Percentiles rank a stretch among this genome's conserved stretches.
Evolutionary conservation across 2,113 vertebrate species (phyloP).

Genomic region (Bucco capensis): DNA sequence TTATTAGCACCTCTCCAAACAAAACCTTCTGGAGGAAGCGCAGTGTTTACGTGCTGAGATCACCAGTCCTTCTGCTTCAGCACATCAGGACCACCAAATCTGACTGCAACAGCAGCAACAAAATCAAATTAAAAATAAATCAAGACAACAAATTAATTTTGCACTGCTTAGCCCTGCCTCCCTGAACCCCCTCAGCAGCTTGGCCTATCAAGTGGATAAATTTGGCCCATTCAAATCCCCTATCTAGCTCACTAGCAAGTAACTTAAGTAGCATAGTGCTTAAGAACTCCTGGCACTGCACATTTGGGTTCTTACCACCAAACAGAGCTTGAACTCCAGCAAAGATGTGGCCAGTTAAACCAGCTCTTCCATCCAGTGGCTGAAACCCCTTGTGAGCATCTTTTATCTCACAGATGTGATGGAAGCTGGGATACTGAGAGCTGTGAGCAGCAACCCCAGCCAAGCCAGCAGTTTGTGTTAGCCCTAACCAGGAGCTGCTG

Average conservation of each 20-base stretch:
- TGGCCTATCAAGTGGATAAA: background rate
- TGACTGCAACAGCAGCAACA: background rate
- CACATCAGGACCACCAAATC: background rate
- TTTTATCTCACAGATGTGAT: fast-evolving
- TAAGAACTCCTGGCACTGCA: background rate
- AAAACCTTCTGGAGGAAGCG: background rate
- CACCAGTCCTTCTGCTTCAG: background rate
- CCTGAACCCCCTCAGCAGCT: background rate
- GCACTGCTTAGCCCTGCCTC: background rate
- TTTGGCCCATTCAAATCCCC: background rate
- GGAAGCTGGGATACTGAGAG: background rate
- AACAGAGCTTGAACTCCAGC: background rate
- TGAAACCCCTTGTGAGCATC: background rate
- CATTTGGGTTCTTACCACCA: background rate
- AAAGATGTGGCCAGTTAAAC: background rate
- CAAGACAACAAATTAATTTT: background rate
- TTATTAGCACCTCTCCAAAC: background rate
- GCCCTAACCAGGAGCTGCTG: background rate
- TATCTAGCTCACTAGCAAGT: background rate
- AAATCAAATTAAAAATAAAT: background rate
- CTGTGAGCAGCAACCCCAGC: background rate
- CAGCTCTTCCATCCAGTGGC: background rate
- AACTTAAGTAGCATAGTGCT: background rate
- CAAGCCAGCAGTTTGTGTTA: background rate
- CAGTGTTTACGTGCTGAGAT: background rate